These are phyloP conservation scores for Gadopsis marmoratus DNA, from an alignment of 2,797 vertebrate species.

Conservation along the genomic window DNA sequence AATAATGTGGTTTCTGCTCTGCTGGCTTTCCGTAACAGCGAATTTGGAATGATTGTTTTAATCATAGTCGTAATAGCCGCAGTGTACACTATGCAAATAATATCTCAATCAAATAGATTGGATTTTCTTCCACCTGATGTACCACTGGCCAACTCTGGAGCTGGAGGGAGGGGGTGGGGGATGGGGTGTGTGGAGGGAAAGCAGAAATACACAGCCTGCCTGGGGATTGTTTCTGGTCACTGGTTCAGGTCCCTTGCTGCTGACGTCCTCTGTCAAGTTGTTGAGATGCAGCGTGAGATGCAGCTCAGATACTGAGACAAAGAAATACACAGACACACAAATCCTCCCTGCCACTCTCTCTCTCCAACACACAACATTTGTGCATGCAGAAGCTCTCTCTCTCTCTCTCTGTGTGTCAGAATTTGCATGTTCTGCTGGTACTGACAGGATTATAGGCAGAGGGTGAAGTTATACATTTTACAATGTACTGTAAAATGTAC, in stretches of 20 bases:
- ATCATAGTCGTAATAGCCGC: slow-evolving; percentile 62
- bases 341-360: slow-evolving; percentile 23
- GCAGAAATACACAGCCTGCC: slow-evolving; percentile 64
- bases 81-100: slow-evolving; percentile 63
- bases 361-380: background rate
- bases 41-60: slow-evolving; percentile 70
- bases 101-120: slow-evolving; percentile 72
- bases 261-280: slow-evolving; percentile 76
- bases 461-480: slow-evolving; percentile 42
- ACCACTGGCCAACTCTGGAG: slow-evolving; percentile 18
- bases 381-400: slow-evolving; percentile 13
- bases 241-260: slow-evolving; percentile 75
- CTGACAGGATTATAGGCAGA: slow-evolving; percentile 54
- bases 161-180: background rate
- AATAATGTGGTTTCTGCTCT: slow-evolving; percentile 52
- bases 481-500: slow-evolving; percentile 16
- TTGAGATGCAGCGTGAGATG: slow-evolving; percentile 72
- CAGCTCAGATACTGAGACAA: slow-evolving; percentile 58
- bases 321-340: slow-evolving; percentile 56
- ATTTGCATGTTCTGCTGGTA: slow-evolving; percentile 68
- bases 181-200: slow-evolving; percentile 36
- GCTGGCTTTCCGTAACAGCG: slow-evolving; percentile 37
- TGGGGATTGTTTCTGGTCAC: slow-evolving; percentile 82
- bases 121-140: slow-evolving; percentile 77
- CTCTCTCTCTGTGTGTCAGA: background rate